Percentiles rank a stretch among this genome's conserved stretches.
These are phyloP conservation scores for Synergus japonicus DNA, from an alignment of 2,888 invertebrate species.

Conservation along the genomic window DNA sequence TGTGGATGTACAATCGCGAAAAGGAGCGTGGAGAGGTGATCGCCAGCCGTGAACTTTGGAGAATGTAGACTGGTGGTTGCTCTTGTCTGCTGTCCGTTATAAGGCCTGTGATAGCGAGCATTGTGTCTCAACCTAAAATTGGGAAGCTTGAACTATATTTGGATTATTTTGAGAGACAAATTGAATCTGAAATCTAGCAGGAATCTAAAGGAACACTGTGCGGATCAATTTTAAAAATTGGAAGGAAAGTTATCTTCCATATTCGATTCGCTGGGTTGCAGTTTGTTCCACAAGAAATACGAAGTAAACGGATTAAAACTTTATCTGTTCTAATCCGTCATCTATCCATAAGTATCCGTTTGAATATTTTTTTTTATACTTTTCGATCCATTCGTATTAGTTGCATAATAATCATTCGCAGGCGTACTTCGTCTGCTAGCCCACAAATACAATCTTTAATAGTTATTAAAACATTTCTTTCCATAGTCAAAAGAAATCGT, in stretches of 20 bases:
- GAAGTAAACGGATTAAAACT: too few species aligned
- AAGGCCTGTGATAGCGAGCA: slow-evolving; percentile 8
- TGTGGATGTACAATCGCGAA: slow-evolving; percentile 34
- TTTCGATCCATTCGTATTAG: too few species aligned
- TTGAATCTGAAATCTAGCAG: not conserved
- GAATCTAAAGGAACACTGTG: not conserved
- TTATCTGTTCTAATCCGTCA: too few species aligned
- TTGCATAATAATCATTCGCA: too few species aligned
- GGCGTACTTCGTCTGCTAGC: too few species aligned
- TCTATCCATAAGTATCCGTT: too few species aligned
- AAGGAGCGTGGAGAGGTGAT: slow-evolving; percentile 27
- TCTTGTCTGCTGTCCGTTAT: slow-evolving; percentile 13
- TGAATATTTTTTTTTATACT: too few species aligned
- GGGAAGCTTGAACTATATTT: not conserved
- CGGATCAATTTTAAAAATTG: not conserved
- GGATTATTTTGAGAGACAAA: not conserved
- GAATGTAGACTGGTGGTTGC: slow-evolving; percentile 26
- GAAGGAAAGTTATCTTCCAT: not conserved
- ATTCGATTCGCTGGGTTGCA: too few species aligned
- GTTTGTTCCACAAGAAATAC: too few species aligned
- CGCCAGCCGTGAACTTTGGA: slow-evolving; percentile 31
- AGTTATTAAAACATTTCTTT: too few species aligned
- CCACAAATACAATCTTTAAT: too few species aligned
- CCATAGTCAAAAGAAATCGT: too few species aligned
- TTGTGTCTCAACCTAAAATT: slow-evolving; percentile 1